Percentiles rank a stretch among this genome's conserved stretches.
phyloP scores from a whole-genome alignment of 2,888 invertebrate genomes.

The Dorcus hopei region DNA sequence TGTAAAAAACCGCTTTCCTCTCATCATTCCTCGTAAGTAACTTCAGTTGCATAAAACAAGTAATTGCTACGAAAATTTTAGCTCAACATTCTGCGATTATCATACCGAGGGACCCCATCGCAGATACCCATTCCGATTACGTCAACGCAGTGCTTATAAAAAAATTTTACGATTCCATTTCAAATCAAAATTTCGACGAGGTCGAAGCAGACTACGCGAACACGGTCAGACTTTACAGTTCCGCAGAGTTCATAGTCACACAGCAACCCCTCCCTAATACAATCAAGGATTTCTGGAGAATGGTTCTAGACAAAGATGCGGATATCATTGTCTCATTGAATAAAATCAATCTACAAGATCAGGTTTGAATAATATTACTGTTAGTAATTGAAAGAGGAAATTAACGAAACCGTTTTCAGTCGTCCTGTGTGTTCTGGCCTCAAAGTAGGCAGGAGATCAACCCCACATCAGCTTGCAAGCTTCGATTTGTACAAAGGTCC shows the following conservation, averaged over 20 bases:
- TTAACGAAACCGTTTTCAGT: too few species aligned
- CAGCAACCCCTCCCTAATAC: conserved; percentile 44
- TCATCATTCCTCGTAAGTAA: neutral
- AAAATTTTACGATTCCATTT: too few species aligned
- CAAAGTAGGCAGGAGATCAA: too few species aligned
- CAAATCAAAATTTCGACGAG: too few species aligned
- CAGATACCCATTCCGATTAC: conserved; percentile 19
- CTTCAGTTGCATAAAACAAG: neutral
- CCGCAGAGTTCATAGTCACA: conserved; percentile 42
- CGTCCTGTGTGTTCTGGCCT: too few species aligned
- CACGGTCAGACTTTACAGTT: conserved; percentile 38
- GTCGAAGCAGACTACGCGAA: neutral
- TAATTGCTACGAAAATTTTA: neutral
- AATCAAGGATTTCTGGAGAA: conserved; percentile 44
- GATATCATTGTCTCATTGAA: conserved; percentile 41
- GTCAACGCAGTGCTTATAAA: conserved; percentile 10
- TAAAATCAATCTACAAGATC: conserved; percentile 33
- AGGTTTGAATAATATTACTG: conserved; percentile 22
- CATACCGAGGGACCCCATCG: too few species aligned
- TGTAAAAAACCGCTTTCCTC: neutral
- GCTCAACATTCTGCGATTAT: too few species aligned
- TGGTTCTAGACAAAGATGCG: conserved; percentile 41
- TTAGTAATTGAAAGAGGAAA: too few species aligned
- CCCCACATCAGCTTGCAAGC: too few species aligned
- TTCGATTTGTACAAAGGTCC: too few species aligned